A percentile compares a stretch with the other conserved stretches of the same genome.
These are phyloP conservation scores for Edolisoma coerulescens DNA, from an alignment of 2,113 vertebrate species.

Conservation along the genomic window DNA sequence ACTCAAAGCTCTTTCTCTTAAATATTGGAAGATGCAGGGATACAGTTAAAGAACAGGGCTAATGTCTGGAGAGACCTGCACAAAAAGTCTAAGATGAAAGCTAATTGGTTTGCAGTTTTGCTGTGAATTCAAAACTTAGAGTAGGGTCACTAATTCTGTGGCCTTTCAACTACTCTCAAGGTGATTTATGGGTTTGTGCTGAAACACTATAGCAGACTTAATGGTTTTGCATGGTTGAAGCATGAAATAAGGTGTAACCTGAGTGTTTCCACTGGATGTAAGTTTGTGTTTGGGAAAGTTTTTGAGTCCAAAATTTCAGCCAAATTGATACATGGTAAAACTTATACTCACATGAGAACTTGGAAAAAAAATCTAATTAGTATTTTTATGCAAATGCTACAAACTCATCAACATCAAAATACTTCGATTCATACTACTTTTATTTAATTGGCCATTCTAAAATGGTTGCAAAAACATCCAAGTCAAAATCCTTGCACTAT, in stretches of 20 bases:
- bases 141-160: constrained; percentile 12
- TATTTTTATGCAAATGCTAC: not conserved
- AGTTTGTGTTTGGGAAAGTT: not conserved
- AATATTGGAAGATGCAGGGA: not conserved
- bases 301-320: not conserved
- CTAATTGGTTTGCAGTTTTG: not conserved
- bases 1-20: not conserved
- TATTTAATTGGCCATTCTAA: not conserved
- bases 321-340: not conserved
- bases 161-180: not conserved
- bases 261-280: not conserved
- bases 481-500: not conserved
- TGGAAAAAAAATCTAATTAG: not conserved
- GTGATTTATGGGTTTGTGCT: constrained; percentile 36
- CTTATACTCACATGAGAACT: not conserved
- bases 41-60: not conserved
- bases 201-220: constrained; percentile 21
- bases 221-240: constrained; percentile 49
- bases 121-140: constrained; percentile 3
- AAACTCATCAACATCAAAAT: not conserved
- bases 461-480: not conserved
- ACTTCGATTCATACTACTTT: not conserved
- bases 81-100: not conserved
- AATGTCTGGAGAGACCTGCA: not conserved
- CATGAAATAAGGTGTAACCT: constrained; percentile 35